Percentiles rank a stretch among this genome's conserved stretches.
These are phyloP conservation scores for Cartodere bifasciata DNA, from an alignment of 2,888 invertebrate genomes.

Conservation along the genomic window DNA sequence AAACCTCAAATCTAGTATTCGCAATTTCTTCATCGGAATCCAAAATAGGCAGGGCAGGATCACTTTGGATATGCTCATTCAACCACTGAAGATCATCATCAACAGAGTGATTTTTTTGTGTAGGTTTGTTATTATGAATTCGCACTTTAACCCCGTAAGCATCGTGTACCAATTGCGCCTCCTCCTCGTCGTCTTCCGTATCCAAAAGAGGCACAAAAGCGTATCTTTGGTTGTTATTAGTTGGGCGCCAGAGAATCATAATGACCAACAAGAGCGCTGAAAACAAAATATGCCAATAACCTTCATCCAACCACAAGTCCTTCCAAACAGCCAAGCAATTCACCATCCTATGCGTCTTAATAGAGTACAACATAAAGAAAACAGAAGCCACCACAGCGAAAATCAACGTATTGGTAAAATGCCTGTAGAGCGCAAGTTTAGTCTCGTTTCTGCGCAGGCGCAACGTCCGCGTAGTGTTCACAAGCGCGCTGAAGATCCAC, in stretches of 20 bases:
- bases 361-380: slow-evolving; percentile 86
- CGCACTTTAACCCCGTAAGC: slow-evolving; percentile 76
- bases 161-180: slow-evolving; percentile 76
- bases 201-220: slow-evolving; percentile 89
- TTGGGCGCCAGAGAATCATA: slow-evolving; percentile 91
- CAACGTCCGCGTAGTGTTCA: slow-evolving; percentile 81
- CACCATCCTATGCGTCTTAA: slow-evolving; percentile 65
- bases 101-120: slow-evolving; percentile 40
- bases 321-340: slow-evolving; percentile 78
- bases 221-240: slow-evolving; percentile 88
- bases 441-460: slow-evolving; percentile 80
- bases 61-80: slow-evolving; percentile 79
- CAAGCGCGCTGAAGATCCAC: slow-evolving; percentile 84
- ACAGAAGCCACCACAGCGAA: slow-evolving; percentile 85
- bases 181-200: slow-evolving; percentile 67
- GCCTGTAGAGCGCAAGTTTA: slow-evolving; percentile 78
- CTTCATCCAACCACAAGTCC: slow-evolving; percentile 87
- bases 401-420: slow-evolving; percentile 88
- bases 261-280: slow-evolving; percentile 78
- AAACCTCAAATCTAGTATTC: slow-evolving; percentile 75
- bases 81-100: slow-evolving; percentile 84
- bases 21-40: slow-evolving; percentile 75
- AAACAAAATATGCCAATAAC: slow-evolving; percentile 91
- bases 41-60: slow-evolving; percentile 55
- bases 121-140: slow-evolving; percentile 27